Percentiles rank a stretch among this genome's conserved stretches.
These are phyloP conservation scores for Argentina silus DNA, from an alignment of 2,797 vertebrate genomes.

Conservation along the genomic window DNA sequence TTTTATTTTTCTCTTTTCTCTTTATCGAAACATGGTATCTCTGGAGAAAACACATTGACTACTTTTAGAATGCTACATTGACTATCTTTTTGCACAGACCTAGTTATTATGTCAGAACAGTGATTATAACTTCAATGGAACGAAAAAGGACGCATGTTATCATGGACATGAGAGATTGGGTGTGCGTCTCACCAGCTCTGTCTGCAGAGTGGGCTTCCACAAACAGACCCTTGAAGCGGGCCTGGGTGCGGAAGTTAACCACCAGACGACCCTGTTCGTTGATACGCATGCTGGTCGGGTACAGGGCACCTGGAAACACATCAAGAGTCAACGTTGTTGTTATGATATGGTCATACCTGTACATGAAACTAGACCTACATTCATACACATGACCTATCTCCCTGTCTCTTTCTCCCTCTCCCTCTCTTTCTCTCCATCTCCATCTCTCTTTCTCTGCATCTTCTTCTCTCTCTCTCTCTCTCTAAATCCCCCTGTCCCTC, in stretches of 20 bases:
- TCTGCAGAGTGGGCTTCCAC: conserved; percentile 84
- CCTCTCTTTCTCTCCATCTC: too few species aligned
- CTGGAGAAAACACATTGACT: too few species aligned
- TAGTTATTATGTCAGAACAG: neutral
- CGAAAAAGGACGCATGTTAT: neutral
- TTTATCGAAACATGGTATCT: neutral
- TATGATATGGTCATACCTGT: neutral
- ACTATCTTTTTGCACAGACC: neutral
- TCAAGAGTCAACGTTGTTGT: neutral
- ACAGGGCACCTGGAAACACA: conserved; percentile 83
- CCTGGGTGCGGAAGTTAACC: conserved; percentile 92
- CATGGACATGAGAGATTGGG: neutral
- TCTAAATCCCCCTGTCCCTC: neutral
- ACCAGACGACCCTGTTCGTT: conserved; percentile 89
- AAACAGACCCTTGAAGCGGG: conserved; percentile 91
- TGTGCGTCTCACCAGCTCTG: conserved; percentile 53
- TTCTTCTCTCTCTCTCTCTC: neutral
- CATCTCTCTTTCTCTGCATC: neutral
- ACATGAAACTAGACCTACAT: too few species aligned
- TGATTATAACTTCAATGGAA: too few species aligned
- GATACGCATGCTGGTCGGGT: conserved; percentile 94
- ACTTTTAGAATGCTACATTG: neutral
- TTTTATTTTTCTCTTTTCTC: too few species aligned
- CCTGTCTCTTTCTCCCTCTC: too few species aligned
- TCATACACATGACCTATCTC: too few species aligned